Evolutionary conservation across 2,888 invertebrate genomes (phyloP), one percentile per base, ranked within the genome.

Genomic region (Operophtera brumata): DNA sequence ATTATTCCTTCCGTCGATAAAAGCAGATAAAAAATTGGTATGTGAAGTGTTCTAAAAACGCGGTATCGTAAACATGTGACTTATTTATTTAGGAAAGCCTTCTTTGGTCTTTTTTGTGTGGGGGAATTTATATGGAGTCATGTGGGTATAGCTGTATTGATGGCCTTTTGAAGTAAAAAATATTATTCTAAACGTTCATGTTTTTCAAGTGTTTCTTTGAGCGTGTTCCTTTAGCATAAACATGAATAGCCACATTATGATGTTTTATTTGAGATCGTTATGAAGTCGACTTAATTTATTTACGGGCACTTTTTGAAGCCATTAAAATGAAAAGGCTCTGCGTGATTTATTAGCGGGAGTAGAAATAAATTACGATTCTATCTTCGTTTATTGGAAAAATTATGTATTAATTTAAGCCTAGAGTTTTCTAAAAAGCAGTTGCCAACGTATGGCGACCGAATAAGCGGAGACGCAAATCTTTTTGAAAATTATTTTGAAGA

Each of bases 121-220:
- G 48, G 25, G 56, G 51, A 66, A 59, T 59, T 68, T 71, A 70
- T 65, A 66, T 65, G 62, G 65, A 71, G 64, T 73, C 65, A 57
- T 64, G 58, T 63, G 49, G 60, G 59, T 59, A n/a, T n/a, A 50
- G 51, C 56, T 51, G 43, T 68, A 60, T 73, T 73, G 69, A 75
- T 70, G 69, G 59, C 64, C 71, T 71, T 78, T 79, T 77, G 76
- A 76, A 76, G 75, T 73, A 64, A 62, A 70, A 69, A 75, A 75
- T 77, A 77, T 71, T 67, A 69, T 65, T 56, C 60, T 57, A 58
- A 68, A 64, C 59, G 65, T 54, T 67, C 65, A 61, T 71, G 62
- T 67, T 62, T 77, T 80, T 77, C 74, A 75, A 73, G 72, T 70
- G 64, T 71, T 77, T 71, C 74, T 74, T 77, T 75, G 54, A 57